A percentile compares a stretch with the other conserved stretches of the same genome.
Conservation (phyloP, 1,140 invertebrate species). For the Meloidogyne exigua region DNA sequence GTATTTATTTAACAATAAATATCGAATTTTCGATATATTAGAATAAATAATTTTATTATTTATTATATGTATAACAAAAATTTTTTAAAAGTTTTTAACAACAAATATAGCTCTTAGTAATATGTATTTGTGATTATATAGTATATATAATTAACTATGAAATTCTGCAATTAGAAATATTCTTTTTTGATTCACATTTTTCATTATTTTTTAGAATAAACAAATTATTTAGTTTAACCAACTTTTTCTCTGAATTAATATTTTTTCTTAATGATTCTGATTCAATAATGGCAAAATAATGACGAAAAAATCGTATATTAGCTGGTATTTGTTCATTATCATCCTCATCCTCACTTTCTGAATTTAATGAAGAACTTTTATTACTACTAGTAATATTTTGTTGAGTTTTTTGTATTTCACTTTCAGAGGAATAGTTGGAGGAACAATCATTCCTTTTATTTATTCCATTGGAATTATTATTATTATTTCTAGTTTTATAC, state of each 20-base stretch:
- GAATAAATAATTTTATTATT: too few relatives aligned
- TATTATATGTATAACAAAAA: too few relatives aligned
- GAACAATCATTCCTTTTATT: not conserved
- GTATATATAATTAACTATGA: not conserved
- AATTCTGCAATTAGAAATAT: not conserved
- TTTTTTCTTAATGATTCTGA: not conserved
- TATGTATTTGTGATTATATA: too few relatives aligned
- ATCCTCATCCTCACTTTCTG: not conserved
- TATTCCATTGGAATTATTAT: too few relatives aligned
- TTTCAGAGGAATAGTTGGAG: not conserved
- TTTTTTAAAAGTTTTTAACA: too few relatives aligned
- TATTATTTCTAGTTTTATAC: too few relatives aligned
- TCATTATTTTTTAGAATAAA: not conserved
- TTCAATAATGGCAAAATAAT: not conserved
- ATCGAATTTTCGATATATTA: too few relatives aligned
- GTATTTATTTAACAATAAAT: too few relatives aligned
- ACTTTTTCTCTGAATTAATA: not conserved
- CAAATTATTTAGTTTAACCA: not conserved
- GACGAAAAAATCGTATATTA: not conserved
- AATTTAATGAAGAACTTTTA: not conserved
- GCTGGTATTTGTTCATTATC: not conserved
- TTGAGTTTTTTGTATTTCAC: not conserved
- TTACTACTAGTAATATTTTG: too few relatives aligned
- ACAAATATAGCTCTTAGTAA: too few relatives aligned
- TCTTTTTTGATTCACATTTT: not conserved